A percentile compares a stretch with the other conserved stretches of the same genome.
These are phyloP conservation scores for Spinibarbus caldwelli DNA, from an alignment of 2,797 vertebrate genomes.

Conservation along the genomic window DNA sequence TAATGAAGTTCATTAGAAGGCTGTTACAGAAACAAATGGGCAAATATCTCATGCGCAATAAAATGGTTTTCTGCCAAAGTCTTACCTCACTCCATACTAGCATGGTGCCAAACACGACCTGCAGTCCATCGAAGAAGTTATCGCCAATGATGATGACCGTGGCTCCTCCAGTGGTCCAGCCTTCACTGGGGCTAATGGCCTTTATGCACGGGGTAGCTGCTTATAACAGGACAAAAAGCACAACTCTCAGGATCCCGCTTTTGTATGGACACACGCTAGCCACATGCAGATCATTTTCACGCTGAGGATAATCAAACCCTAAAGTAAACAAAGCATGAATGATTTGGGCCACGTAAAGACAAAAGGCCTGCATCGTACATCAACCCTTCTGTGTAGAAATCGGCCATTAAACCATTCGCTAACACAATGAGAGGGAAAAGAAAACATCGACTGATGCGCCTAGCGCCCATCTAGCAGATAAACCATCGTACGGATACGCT, in stretches of 20 bases:
- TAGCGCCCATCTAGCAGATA: constrained; percentile 49
- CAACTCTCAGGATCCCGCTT: constrained; percentile 71
- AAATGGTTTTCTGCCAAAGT: constrained; percentile 14
- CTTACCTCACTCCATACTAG: constrained; percentile 99
- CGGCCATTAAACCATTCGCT: constrained; percentile 87
- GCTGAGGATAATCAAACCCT: constrained; percentile 71
- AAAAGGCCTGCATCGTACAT: constrained; percentile 87
- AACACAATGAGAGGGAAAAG: constrained; percentile 70
- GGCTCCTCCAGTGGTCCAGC: constrained; percentile 98
- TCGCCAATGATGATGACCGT: constrained; percentile 99
- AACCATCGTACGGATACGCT: constrained; percentile 75
- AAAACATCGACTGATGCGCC: constrained; percentile 89
- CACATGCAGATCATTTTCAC: constrained; percentile 47
- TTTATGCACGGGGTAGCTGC: constrained; percentile 99
- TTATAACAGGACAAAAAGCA: constrained; percentile 82
- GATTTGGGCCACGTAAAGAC: constrained; percentile 75
- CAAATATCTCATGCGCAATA: constrained; percentile 25
- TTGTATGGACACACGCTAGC: constrained; percentile 14
- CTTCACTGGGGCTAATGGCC: constrained; percentile 99
- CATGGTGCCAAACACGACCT: constrained; percentile 99
- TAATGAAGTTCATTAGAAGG: constrained; percentile 51
- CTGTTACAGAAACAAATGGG: constrained; percentile 33
- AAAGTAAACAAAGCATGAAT: constrained; percentile 70
- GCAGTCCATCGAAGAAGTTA: constrained; percentile 99
- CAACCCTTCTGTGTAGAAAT: constrained; percentile 90